Evolutionary conservation across 2,797 vertebrate genomes (phyloP).

Genomic region (Chloroceryle amazona): DNA sequence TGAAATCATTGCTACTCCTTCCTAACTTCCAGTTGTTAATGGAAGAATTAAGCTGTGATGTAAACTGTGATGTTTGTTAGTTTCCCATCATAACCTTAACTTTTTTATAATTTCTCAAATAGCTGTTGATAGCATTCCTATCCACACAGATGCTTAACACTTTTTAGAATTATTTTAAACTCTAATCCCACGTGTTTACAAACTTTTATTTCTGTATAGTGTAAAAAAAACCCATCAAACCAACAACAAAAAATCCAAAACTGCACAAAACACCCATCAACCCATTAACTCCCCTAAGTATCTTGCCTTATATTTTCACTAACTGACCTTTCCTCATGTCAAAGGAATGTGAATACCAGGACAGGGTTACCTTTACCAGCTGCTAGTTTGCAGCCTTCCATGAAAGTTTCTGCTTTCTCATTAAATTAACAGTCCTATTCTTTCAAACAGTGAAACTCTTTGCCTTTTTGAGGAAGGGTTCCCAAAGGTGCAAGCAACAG

Average conservation of each 20-base stretch:
- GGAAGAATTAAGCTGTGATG: neutral
- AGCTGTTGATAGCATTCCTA: neutral
- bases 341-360: neutral
- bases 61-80: neutral
- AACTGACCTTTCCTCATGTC: neutral
- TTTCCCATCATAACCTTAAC: neutral
- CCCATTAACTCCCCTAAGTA: neutral
- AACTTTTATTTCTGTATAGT: neutral
- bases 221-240: neutral
- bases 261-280: neutral
- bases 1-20: neutral
- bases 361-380: neutral
- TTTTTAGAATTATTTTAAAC: neutral
- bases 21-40: neutral
- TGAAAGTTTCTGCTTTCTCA: neutral
- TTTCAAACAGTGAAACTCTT: neutral
- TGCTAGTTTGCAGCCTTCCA: neutral
- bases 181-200: neutral
- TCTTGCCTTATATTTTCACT: neutral
- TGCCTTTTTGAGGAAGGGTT: neutral
- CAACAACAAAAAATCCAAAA: accelerated
- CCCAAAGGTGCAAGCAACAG: neutral
- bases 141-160: neutral
- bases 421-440: neutral
- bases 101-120: neutral